Base-by-base conservation (phyloP, 2,797 vertebrate species). In the Micrastur ruficollis region DNA sequence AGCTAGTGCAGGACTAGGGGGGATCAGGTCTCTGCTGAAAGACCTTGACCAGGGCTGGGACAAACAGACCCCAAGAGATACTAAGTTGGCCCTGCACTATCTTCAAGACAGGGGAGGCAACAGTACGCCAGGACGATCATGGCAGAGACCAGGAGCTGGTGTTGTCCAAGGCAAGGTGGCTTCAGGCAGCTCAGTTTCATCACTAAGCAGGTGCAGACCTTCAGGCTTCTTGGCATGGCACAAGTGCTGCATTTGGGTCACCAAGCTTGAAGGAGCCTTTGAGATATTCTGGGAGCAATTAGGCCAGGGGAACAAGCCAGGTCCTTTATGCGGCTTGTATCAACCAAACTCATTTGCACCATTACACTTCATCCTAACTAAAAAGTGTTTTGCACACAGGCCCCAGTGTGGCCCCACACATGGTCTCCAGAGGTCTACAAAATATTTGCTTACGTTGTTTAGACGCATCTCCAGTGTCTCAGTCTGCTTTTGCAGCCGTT, bases 401-500 rank as follows among this genome's bases (percentile, higher is more conserved):
- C 8, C n/a, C 15, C 34, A 8, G 47, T 4, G 18, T 22, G 20
- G 59, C 50, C 89, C 27, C 9, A 2, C 26, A 47, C 9, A 0
- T 4, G 20, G 4, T 47, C 73, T 76, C 42, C 72, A 47, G 50
- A 80, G n/a, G 12, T 20, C 42, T 55, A 82, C 59, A 34, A 3
- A 36, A 47, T 2, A 3, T 79, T 81, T 86, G n/a, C 88, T 55
- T 91, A 98, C 98, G 0, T 90, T 87, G 68, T 96, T 91, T 17
- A 98, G 87, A 10, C 20, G 73, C 16, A 50, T 76, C 74, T 98
- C 97, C 86, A 98, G 67, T 11, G 52, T 11, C 2, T 97, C 86
- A 1, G 95, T 97, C 86, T 90, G 93, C 72, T 97, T 98, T 55
- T 98, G 96, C 46, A 98, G 67, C 55, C 38, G 92, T 68, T 34